A percentile compares a stretch with the other conserved stretches of the same genome.
These are phyloP conservation scores for Deladenus siricidicola DNA, from an alignment of 2,888 invertebrate genomes.

Conservation along the genomic window DNA sequence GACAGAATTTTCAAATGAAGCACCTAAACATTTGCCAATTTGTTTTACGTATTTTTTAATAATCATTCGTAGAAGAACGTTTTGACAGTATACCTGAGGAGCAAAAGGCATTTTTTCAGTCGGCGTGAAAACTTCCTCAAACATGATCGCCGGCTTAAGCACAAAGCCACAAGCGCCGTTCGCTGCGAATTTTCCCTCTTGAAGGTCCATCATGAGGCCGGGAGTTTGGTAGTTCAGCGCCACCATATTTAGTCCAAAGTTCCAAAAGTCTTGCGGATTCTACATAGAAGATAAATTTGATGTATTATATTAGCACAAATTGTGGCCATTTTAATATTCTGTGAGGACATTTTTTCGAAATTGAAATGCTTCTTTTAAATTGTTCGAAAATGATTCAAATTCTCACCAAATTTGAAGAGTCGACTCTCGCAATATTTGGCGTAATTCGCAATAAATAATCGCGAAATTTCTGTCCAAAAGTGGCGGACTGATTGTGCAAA, in stretches of 20 bases:
- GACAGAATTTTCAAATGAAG: constrained; percentile 57
- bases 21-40: constrained; percentile 28
- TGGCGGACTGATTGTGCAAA: constrained; percentile 54
- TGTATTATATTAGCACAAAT: no score
- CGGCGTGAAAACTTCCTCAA: constrained; percentile 55
- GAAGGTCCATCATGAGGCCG: constrained; percentile 62
- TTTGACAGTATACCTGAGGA: constrained; percentile 46
- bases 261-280: constrained; percentile 61
- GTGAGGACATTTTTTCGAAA: no score
- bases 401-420: constrained; percentile 57
- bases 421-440: constrained; percentile 59
- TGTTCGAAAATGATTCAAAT: background rate
- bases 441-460: constrained; percentile 56
- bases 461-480: constrained; percentile 55
- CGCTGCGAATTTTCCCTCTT: constrained; percentile 61
- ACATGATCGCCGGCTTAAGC: constrained; percentile 61
- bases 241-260: constrained; percentile 59
- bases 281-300: background rate
- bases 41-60: no score
- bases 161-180: constrained; percentile 63
- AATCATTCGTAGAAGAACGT: no score
- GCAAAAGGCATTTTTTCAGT: constrained; percentile 47
- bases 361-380: no score
- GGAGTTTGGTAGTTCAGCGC: constrained; percentile 62
- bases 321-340: no score